Base-by-base conservation (phyloP, 2,888 invertebrate species). In the Cryptocephalus moraei region DNA sequence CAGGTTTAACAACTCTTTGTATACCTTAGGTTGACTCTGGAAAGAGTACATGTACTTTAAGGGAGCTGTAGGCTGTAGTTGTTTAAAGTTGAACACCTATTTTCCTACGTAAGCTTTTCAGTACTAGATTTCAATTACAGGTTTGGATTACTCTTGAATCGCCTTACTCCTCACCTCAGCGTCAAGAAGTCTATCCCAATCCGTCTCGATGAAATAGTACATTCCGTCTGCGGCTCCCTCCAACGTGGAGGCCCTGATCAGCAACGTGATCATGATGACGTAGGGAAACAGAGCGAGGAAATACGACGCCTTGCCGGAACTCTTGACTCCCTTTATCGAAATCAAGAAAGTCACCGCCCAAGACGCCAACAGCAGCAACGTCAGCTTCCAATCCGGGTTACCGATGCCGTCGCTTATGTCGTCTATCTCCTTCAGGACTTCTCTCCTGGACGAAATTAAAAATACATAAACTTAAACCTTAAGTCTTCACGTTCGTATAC, bases 281-380 rank as follows among this genome's bases (percentile, higher is more conserved):
- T 88, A 89, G 0, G 91, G 91, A 65, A 90, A 90, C 2, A 91
- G 68, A 0, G 92, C 92, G n/a, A 92, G 81, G 68, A 93, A 88
- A 69, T 92, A 93, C 0, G 91, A 82, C 0, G 82, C 85, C 68
- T 87, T 88, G 41, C 89, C 88, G 0, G 86, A 82, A 60, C 84
- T 85, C 66, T 82, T 82, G 1, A 88, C 84, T 9, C 87, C 87
- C 52, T 77, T 79, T 11, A 82, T 74, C 41, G 86, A 80, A 45
- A 86, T 81, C 8, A 80, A 56, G 62, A 84, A 86, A 34, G 86
- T 80, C 1, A 80, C 64, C 4, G 79, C 44, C 88, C 88, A 89
- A 0, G 86, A 75, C 1, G 73, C 72, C 2, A 85, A 65, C 6
- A 89, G 71, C 47, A 83, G 81, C 0, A 86, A 59, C 0, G 80